These are phyloP conservation scores for Mus caroli DNA, from an alignment of 2,797 vertebrate genomes.

Conservation along the genomic window DNA sequence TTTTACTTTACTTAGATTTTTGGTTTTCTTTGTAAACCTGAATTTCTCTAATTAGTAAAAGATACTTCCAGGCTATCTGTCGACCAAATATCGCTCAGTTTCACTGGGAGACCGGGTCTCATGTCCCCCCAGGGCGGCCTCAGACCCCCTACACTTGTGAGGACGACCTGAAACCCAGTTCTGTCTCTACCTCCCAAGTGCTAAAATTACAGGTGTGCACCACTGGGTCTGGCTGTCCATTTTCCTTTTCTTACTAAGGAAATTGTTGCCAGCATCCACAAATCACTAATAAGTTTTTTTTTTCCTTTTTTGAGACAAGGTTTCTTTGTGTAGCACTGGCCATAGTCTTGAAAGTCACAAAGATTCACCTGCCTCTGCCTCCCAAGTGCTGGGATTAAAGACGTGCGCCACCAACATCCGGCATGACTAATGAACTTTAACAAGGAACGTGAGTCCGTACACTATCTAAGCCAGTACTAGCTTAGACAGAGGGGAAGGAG, in stretches of 20 bases:
- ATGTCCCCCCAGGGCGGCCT: neutral
- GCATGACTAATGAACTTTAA: neutral
- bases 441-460: neutral
- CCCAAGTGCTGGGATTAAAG: neutral
- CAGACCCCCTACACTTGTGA: neutral
- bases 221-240: neutral
- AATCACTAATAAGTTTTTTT: neutral
- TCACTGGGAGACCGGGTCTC: neutral
- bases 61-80: neutral
- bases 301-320: neutral
- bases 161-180: neutral
- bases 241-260: neutral
- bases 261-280: neutral
- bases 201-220: neutral
- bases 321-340: neutral
- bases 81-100: neutral
- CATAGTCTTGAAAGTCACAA: neutral
- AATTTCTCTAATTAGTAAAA: conserved; percentile 58
- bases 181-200: neutral
- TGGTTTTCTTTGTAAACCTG: neutral
- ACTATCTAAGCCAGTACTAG: neutral
- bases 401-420: neutral
- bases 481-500: neutral
- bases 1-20: neutral
- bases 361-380: neutral